Conservation (phyloP, 1,140 invertebrate genomes). For the Ladona fulva region DNA sequence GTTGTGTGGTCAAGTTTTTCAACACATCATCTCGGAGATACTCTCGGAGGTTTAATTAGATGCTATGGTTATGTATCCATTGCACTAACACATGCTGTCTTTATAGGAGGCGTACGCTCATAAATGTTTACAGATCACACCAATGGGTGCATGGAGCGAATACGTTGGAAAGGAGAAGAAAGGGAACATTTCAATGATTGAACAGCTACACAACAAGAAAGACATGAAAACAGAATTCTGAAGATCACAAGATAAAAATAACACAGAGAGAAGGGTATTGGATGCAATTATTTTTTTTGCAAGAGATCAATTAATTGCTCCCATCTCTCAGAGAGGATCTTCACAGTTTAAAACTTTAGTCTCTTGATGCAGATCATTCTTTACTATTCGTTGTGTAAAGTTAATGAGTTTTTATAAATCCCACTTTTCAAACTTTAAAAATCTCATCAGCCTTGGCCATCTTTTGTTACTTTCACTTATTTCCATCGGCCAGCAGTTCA, state of each 20-base stretch:
- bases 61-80: not conserved
- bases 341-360: not conserved
- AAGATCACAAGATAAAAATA: not conserved
- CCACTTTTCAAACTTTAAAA: not conserved
- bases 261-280: not conserved
- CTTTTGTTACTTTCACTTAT: not conserved
- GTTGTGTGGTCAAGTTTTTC: not conserved
- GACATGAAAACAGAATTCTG: not conserved
- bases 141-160: not conserved
- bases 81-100: not conserved
- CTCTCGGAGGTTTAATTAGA: not conserved
- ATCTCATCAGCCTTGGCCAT: not conserved
- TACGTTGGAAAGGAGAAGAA: not conserved
- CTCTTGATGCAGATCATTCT: not conserved
- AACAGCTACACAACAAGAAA: conserved; percentile 3
- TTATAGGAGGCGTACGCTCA: not conserved
- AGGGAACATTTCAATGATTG: not conserved
- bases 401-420: not conserved
- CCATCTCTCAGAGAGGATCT: not conserved
- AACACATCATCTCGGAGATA: not conserved
- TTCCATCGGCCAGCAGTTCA: no score
- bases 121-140: not conserved
- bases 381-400: not conserved
- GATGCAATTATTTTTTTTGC: not conserved
- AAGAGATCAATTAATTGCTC: not conserved